Conservation (phyloP, 2,888 invertebrate genomes). For the Campoletis raptor region DNA sequence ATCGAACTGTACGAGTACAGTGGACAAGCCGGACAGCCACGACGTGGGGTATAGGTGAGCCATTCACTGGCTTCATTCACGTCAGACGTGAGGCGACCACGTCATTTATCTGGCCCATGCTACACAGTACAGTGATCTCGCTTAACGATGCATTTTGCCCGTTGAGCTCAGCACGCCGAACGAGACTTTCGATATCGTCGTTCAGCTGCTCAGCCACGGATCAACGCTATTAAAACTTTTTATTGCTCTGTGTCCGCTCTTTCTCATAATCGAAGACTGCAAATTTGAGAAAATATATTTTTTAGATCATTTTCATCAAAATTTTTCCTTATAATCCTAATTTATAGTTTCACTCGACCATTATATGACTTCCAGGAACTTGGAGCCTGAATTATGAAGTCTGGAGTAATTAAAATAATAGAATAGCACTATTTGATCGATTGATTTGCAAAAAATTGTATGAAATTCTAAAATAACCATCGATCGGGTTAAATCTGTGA, state of each 20-base stretch:
- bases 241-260: constrained; percentile 42
- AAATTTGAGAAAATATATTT: background rate
- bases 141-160: constrained; percentile 81
- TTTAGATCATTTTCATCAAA: too few relatives aligned
- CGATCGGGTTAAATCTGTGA: background rate
- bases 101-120: constrained; percentile 81
- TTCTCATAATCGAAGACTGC: background rate
- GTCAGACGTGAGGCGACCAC: constrained; percentile 82
- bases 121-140: constrained; percentile 72
- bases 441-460: background rate
- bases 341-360: background rate
- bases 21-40: constrained; percentile 60
- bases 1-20: constrained; percentile 52
- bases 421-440: background rate
- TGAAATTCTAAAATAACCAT: background rate
- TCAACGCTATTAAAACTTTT: constrained; percentile 57
- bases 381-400: background rate
- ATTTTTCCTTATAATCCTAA: background rate
- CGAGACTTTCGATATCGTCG: constrained; percentile 64
- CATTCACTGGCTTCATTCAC: constrained; percentile 82
- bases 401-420: background rate
- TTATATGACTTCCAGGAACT: background rate
- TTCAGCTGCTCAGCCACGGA: constrained; percentile 62
- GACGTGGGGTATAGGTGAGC: constrained; percentile 75
- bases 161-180: constrained; percentile 64